Evolutionary conservation across 2,113 vertebrate genomes (phyloP), one percentile per base, ranked within the genome.

Genomic region (Bufo bufo): DNA sequence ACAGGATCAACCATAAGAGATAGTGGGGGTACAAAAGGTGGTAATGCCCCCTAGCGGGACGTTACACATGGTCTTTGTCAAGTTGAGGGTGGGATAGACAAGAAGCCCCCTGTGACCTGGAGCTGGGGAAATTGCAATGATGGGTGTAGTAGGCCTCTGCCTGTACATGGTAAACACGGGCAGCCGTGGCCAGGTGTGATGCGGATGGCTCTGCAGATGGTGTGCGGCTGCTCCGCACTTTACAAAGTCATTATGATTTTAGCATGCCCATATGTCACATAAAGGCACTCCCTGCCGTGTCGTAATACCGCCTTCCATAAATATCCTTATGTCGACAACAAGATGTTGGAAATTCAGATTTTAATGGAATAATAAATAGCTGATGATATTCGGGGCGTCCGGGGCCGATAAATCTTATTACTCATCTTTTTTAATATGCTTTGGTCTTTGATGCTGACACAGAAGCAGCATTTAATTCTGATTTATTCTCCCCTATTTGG

Each of bases 301-400:
- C 45, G 4, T 50, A 19, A 75, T 19, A 47, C 14, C 56, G 9
- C 4, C 6, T 45, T 10, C 59, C 80, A 82, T 63, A 65, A 65
- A 82, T 82, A 81, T 47, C 33, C 17, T 63, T 82, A 82, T 82
- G 80, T 9, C 17, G 43, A 61, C n/a, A 54, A 52, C 50, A 79
- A 79, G 52, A 79, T 14, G 6, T 4, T 49, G 59, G 10, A 63
- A 82, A 49, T 65, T 43, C 19, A 20, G 58, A 17, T 78, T 20
- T 4, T n/a, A 82, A 63, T 63, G 59, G 58, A 63, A 82, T 61
- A 61, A 81, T 81, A 81, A 81, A 81, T 61, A 63, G 56, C 56
- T 61, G n/a, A 59, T 58, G 1, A 33, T 80, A 33, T 16, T 54
- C 4, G 17, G 14, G 79, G 23, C 14, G 14, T 45, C 43, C 11